Evolutionary conservation across 2,888 invertebrate species (phyloP).

Genomic region (Eurytoma adleriae): DNA sequence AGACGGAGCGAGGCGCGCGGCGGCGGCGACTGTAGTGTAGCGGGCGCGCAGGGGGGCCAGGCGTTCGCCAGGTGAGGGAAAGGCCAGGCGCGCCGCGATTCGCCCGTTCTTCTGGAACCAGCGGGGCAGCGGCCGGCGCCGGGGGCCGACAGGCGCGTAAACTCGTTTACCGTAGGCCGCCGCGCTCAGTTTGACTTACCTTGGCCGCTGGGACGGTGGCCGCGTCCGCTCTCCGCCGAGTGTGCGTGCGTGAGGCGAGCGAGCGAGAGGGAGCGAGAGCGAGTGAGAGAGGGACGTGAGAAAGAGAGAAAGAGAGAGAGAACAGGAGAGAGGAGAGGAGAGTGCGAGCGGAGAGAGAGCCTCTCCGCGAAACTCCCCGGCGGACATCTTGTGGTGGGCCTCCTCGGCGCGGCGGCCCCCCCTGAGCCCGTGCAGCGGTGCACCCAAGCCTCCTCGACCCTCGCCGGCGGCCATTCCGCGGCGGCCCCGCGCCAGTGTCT

Average conservation of each 20-base stretch:
- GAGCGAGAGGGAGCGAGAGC: background rate
- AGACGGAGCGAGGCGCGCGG: background rate
- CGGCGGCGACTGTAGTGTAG: background rate
- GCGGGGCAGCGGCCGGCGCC: background rate
- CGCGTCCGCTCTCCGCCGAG: too few relatives aligned
- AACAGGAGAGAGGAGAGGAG: background rate
- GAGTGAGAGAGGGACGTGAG: background rate
- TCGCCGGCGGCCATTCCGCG: constrained; percentile 39
- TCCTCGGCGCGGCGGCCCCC: background rate
- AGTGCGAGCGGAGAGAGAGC: too few relatives aligned
- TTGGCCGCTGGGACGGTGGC: constrained; percentile 38
- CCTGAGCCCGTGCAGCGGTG: background rate
- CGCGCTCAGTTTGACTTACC: constrained; percentile 39
- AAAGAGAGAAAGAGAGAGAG: background rate
- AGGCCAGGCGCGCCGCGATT: background rate
- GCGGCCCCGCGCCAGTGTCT: background rate
- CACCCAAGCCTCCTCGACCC: background rate
- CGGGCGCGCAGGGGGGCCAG: too few relatives aligned
- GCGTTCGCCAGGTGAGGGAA: constrained; percentile 43
- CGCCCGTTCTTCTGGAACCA: background rate
- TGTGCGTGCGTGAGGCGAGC: background rate
- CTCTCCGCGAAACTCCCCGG: constrained; percentile 8
- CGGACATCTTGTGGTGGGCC: constrained; percentile 43
- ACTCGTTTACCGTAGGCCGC: constrained; percentile 22
- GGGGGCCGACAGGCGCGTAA: constrained; percentile 7